Conservation (phyloP, 2,797 vertebrate species). For the Eulemur mongoz region DNA sequence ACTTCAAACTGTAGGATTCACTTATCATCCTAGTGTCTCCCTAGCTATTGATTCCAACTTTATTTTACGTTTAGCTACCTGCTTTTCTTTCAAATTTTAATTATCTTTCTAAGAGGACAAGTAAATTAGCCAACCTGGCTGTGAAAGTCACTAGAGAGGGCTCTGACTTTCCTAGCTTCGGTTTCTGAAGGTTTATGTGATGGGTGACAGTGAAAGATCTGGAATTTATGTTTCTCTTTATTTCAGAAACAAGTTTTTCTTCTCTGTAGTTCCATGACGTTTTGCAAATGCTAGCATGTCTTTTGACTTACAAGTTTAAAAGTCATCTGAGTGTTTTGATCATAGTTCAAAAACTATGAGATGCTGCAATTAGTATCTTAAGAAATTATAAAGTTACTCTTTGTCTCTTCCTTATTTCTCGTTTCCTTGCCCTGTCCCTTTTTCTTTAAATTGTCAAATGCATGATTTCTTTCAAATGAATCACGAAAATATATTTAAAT, state of each 20-base stretch:
- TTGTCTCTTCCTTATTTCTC: background rate
- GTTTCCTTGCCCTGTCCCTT: background rate
- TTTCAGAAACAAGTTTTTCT: background rate
- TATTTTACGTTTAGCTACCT: background rate
- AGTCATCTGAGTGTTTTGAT: background rate
- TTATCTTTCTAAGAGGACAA: constrained; percentile 20
- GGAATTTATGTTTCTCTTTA: background rate
- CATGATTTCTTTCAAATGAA: background rate
- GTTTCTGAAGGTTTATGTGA: background rate
- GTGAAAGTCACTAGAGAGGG: background rate
- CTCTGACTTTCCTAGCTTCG: background rate
- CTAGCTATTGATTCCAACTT: background rate
- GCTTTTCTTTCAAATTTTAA: constrained; percentile 29
- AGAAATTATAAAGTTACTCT: background rate
- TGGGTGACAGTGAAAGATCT: background rate
- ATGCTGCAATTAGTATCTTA: background rate
- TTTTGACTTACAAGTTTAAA: background rate
- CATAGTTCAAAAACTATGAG: background rate
- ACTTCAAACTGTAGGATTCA: background rate
- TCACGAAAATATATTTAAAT: background rate
- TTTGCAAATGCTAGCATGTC: background rate
- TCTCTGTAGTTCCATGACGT: background rate
- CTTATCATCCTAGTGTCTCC: background rate
- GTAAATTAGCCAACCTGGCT: background rate
- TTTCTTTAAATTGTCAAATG: background rate